These are phyloP conservation scores for Dicranocentrus wangi DNA, from an alignment of 2,888 invertebrate genomes.

Conservation along the genomic window DNA sequence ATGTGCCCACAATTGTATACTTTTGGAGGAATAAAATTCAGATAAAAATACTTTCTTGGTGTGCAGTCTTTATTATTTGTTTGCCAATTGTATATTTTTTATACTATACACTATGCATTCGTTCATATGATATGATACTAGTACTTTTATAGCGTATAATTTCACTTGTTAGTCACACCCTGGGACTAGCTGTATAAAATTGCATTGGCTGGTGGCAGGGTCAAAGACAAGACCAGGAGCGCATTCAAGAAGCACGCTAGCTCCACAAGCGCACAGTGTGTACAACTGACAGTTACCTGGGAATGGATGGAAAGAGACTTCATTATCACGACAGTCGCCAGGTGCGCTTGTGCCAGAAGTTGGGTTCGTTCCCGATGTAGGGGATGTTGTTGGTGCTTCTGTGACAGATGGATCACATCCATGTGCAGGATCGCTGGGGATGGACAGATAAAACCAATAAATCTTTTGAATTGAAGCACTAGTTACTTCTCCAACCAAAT, in stretches of 20 bases:
- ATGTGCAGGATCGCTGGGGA: background rate
- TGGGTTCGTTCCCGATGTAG: conserved; percentile 10
- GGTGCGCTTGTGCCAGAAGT: conserved; percentile 31
- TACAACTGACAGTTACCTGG: conserved; percentile 63
- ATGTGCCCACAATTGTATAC: conserved; percentile 38
- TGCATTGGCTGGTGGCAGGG: conserved; percentile 61
- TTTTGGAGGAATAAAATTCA: conserved; percentile 42
- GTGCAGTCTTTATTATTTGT: background rate
- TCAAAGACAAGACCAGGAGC: conserved; percentile 68
- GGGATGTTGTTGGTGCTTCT: conserved; percentile 18
- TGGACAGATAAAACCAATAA: background rate
- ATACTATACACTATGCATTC: no score
- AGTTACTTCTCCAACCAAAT: no score
- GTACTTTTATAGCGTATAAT: no score
- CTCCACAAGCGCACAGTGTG: conserved; percentile 68
- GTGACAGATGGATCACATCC: conserved; percentile 14
- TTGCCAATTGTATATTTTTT: no score
- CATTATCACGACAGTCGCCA: conserved; percentile 58
- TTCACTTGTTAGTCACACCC: conserved; percentile 30
- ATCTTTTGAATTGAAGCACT: background rate
- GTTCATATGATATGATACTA: background rate
- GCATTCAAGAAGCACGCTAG: conserved; percentile 63
- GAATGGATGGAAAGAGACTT: conserved; percentile 64
- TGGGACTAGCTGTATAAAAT: conserved; percentile 67
- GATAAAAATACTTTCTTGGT: conserved; percentile 24